Evolutionary conservation across 2,888 invertebrate species (phyloP), one percentile per base, ranked within the genome.

Genomic region (Stenodema calcarata): DNA sequence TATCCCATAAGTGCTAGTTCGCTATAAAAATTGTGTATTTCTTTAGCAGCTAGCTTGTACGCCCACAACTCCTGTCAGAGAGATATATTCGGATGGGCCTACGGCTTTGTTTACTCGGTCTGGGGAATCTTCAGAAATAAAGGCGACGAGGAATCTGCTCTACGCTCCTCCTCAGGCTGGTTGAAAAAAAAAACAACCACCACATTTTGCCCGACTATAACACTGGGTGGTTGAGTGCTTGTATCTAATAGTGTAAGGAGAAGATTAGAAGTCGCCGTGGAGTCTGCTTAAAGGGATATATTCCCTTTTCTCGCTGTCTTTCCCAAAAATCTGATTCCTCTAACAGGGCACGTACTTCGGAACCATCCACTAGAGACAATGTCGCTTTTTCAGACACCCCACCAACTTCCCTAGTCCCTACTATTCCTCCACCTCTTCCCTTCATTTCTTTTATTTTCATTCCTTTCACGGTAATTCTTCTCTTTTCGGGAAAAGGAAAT

Each of bases 321-420:
- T 41, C 42, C 80, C 80, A 70, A 82, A 82, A 82, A 23, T 82
- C 82, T 69, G 82, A 82, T 82, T 82, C 82, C 18, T 62, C 42
- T 82, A 82, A 54, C 80, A 82, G 82, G 82, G 82, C 82, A 82
- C 82, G 82, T 82, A 82, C 82, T 82, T 82, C 23, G 82, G 81
- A 82, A 35, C 82, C 54, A 82, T 82, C 82, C 82, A 82, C 69
- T 69, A 69, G 82, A 35, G 81, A 69, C 82, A 62, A 69, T 82
- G 82, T 62, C 70, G 82, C 70, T 82, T 82, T 82, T 69, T 82
- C 82, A 62, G 82, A 69, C 82, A 30, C 82, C 42, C 69, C 16
- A 69, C 69, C 12, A 50, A 18, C 30, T 50, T n/a, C 54, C 9
- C n/a, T n/a, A 23, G n/a, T 62, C 27, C 62, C 12, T 27, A 4